Base-by-base conservation (phyloP, 2,888 invertebrate species). In the Andrena chrysosceles region DNA sequence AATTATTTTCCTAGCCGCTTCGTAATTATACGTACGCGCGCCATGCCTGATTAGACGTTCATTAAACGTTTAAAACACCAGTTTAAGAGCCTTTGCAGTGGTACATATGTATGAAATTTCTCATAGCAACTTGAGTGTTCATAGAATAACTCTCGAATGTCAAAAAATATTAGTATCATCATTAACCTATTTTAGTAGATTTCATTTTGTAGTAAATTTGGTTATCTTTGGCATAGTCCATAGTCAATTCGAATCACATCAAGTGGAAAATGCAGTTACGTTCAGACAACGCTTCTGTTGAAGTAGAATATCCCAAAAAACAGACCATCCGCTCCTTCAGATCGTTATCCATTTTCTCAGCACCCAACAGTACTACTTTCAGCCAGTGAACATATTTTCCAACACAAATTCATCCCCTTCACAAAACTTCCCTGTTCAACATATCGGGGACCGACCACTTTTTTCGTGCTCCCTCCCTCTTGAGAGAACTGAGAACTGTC, bases 21-120 rank as follows among this genome's bases (percentile, higher is more conserved):
- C 48, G 77, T 70, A 60, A 66, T 70, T 66, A 66, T 10, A 60
- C 31, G 23, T 23, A 31, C 23, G 5, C 13, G 10, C 42, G 29
- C 31, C 70, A 48, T 49, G 70, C 26, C 29, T 54, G 77, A 77
- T 80, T 80, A 80, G 77, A 67, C 42, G 66, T 33, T 77, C 54
- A 71, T 77, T 66, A 31, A 52, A 7, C 42, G 23, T 23, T 20
- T 20, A 54, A 20, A 54, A 54, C 23, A 16, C 16, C 42, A 42
- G 1, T 42, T 42, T 42, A 16, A 42, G 42, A 4, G 42, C 13
- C 16, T 42, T 4, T 16, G 16, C 16, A 42, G 16, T 4, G 42
- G 13, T 5, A 16, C 42, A 13, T 16, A 13, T 13, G 4, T 42
- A 13, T 16, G 13, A 0, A 52, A 52, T 52, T 52, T 52, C 20